phyloP scores from a whole-genome alignment of 1,140 invertebrate species.

The Drosophila leontia region DNA sequence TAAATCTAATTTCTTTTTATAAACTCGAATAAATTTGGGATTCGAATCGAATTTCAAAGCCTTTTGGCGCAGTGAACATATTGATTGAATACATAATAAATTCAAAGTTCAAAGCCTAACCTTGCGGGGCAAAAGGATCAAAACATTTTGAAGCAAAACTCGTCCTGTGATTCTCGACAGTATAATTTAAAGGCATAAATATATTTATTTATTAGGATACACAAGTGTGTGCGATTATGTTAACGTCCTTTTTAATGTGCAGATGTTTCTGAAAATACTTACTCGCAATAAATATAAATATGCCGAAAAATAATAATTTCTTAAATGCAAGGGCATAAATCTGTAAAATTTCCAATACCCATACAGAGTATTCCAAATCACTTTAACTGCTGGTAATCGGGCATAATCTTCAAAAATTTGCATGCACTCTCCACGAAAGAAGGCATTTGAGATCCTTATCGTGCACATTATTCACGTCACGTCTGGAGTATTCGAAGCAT shows the following conservation, averaged over 20 bases:
- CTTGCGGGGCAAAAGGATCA: not conserved
- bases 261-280: constrained; percentile 6
- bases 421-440: constrained; percentile 66
- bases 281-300: constrained; percentile 14
- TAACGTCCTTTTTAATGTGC: constrained; percentile 20
- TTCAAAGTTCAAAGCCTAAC: constrained; percentile 28
- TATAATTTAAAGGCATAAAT: not conserved
- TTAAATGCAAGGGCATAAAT: constrained; percentile 34
- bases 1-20: constrained; percentile 10
- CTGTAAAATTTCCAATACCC: constrained; percentile 37
- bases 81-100: constrained; percentile 44
- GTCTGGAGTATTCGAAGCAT: constrained; percentile 75
- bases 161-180: not conserved
- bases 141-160: not conserved
- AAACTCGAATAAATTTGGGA: constrained; percentile 18
- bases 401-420: constrained; percentile 84
- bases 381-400: constrained; percentile 82
- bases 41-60: constrained; percentile 44
- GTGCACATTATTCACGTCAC: constrained; percentile 83
- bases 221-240: constrained; percentile 14
- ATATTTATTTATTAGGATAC: not conserved
- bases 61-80: constrained; percentile 5
- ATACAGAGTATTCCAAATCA: constrained; percentile 59
- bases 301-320: constrained; percentile 23
- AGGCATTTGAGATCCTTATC: constrained; percentile 81